phyloP scores from a whole-genome alignment of 2,797 vertebrate genomes.

The Tragelaphus oryx region DNA sequence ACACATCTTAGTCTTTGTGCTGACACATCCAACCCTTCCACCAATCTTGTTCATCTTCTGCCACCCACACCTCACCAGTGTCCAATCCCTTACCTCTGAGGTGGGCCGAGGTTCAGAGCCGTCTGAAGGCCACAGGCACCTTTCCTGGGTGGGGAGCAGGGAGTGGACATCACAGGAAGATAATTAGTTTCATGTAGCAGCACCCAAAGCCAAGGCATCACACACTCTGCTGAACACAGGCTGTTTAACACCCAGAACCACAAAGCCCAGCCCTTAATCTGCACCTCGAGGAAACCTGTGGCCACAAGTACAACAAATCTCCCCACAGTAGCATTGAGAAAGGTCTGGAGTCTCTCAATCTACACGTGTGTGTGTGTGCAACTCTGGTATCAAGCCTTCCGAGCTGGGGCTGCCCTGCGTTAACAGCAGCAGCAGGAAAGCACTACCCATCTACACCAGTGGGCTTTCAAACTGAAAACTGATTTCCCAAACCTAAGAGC shows the following conservation, averaged over 20 bases:
- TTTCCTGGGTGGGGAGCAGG: constrained; percentile 82
- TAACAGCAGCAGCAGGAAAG: background rate
- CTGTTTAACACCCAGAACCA: background rate
- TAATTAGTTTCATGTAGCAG: constrained; percentile 52
- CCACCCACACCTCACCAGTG: background rate
- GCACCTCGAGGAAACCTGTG: background rate
- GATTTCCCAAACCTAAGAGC: background rate
- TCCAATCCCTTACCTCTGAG: constrained; percentile 87
- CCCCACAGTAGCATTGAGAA: background rate
- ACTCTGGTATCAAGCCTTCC: background rate
- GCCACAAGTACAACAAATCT: background rate
- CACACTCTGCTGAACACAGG: background rate
- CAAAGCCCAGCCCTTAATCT: background rate
- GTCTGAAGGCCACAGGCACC: constrained; percentile 91
- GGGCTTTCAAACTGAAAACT: background rate
- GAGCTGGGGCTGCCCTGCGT: background rate
- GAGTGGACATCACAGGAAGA: constrained; percentile 50
- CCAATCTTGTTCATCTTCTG: background rate
- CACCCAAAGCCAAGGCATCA: background rate
- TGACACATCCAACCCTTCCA: background rate
- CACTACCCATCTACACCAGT: background rate
- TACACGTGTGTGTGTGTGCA: background rate
- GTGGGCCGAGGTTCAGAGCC: constrained; percentile 85
- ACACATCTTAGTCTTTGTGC: background rate
- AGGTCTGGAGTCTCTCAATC: background rate